phyloP scores from a whole-genome alignment of 2,113 vertebrate genomes.

The Odontesthes bonariensis region DNA sequence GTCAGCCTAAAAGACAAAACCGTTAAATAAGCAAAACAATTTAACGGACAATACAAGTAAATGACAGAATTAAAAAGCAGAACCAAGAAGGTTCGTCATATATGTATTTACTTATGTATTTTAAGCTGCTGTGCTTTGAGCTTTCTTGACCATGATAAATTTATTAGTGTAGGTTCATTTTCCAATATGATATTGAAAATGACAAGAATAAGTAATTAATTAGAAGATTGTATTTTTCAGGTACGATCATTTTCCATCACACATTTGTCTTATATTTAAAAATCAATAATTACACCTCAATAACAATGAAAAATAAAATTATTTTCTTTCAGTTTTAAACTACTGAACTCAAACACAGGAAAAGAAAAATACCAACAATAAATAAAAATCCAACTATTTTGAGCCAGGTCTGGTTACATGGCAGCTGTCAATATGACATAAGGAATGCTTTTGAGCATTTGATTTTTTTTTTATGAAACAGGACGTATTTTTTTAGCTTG shows the following conservation, averaged over 20 bases:
- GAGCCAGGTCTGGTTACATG: conserved; percentile 57
- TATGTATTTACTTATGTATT: not conserved
- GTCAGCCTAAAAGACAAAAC: no score
- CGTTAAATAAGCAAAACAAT: not conserved
- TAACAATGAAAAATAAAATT: not conserved
- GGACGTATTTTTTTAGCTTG: conserved; percentile 31
- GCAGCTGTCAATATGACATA: conserved; percentile 66
- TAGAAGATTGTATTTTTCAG: not conserved
- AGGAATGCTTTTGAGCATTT: conserved; percentile 82
- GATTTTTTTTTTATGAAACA: conserved; percentile 60
- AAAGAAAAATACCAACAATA: not conserved
- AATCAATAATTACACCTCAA: not conserved
- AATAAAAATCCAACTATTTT: conserved; percentile 39
- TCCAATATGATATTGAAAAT: not conserved
- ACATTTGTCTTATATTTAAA: not conserved
- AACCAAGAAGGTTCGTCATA: not conserved
- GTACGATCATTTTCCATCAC: not conserved
- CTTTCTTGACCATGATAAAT: not conserved
- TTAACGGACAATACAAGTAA: not conserved
- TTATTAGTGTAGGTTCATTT: not conserved
- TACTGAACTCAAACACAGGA: conserved; percentile 13
- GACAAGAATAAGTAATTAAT: not conserved
- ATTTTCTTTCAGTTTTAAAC: not conserved
- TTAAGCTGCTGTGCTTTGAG: not conserved
- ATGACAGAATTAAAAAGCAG: not conserved